Conservation (phyloP, 2,888 invertebrate species). For the Adelognathus sp. region DNA sequence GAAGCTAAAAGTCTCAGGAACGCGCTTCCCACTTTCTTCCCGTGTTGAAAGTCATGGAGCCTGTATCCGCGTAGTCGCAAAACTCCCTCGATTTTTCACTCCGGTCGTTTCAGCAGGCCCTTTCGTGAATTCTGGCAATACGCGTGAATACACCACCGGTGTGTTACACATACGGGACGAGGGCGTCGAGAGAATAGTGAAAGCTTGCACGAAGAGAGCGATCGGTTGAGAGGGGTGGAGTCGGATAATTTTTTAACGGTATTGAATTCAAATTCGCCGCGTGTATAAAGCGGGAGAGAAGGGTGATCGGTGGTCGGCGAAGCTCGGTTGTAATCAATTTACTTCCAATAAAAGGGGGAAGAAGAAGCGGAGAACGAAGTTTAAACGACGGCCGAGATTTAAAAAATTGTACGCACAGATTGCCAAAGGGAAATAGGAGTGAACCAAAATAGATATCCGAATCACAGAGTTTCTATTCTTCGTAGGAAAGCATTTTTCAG, state of each 20-base stretch:
- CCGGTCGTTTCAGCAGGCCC: too few species aligned
- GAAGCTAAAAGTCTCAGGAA: slow-evolving; percentile 10
- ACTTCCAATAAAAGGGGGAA: slow-evolving; percentile 24
- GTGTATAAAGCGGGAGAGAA: neutral
- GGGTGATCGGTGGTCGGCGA: neutral
- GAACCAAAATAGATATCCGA: too few species aligned
- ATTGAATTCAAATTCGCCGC: slow-evolving; percentile 27
- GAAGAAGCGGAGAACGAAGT: neutral
- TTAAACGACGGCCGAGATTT: too few species aligned
- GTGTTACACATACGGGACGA: slow-evolving; percentile 4
- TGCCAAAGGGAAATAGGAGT: too few species aligned
- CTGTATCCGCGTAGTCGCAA: neutral
- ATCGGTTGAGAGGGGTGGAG: neutral
- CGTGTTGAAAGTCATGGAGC: slow-evolving; percentile 22
- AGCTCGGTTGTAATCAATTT: slow-evolving; percentile 32
- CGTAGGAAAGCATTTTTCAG: too few species aligned
- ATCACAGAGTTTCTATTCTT: too few species aligned
- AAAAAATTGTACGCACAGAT: too few species aligned
- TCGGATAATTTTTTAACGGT: slow-evolving; percentile 29
- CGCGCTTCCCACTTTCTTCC: neutral
- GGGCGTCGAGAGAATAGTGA: slow-evolving; percentile 18
- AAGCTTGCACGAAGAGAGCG: too few species aligned
- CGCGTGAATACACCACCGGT: slow-evolving; percentile 8
- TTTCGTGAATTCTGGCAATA: neutral
- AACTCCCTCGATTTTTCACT: slow-evolving; percentile 36